Percentiles rank a stretch among this genome's conserved stretches.
phyloP scores from a whole-genome alignment of 2,797 vertebrate species.

The Onychomys torridus region DNA sequence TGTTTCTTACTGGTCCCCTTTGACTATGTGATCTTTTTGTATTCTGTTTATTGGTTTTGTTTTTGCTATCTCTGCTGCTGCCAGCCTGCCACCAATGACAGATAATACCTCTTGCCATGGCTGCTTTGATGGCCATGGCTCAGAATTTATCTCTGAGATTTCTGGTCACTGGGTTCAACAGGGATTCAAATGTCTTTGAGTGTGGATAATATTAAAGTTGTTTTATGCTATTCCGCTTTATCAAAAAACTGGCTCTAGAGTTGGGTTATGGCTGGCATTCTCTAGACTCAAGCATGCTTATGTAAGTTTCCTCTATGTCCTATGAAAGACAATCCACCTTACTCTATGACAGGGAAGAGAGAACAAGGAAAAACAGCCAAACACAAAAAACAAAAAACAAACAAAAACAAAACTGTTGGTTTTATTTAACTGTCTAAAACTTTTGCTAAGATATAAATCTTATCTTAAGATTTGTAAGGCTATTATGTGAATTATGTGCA shows the following conservation, averaged over 20 bases:
- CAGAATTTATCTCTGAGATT: not conserved
- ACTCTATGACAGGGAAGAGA: not conserved
- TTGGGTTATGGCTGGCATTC: rapidly evolving
- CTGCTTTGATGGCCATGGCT: not conserved
- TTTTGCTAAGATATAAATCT: no score
- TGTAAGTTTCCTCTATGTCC: not conserved
- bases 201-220: not conserved
- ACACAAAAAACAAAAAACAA: no score
- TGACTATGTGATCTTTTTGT: not conserved
- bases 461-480: not conserved
- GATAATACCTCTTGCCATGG: not conserved
- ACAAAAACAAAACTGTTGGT: no score
- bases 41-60: no score
- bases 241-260: not conserved
- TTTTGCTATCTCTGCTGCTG: not conserved
- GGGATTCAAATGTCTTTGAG: not conserved
- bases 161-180: not conserved
- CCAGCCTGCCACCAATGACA: not conserved
- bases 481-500: not conserved
- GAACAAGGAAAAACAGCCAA: not conserved
- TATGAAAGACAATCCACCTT: not conserved
- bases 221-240: not conserved
- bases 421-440: no score
- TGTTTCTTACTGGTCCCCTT: not conserved
- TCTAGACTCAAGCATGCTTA: not conserved